A percentile compares a stretch with the other conserved stretches of the same genome.
Evolutionary conservation across 2,888 invertebrate species (phyloP).

Genomic region (Phengaris arion): DNA sequence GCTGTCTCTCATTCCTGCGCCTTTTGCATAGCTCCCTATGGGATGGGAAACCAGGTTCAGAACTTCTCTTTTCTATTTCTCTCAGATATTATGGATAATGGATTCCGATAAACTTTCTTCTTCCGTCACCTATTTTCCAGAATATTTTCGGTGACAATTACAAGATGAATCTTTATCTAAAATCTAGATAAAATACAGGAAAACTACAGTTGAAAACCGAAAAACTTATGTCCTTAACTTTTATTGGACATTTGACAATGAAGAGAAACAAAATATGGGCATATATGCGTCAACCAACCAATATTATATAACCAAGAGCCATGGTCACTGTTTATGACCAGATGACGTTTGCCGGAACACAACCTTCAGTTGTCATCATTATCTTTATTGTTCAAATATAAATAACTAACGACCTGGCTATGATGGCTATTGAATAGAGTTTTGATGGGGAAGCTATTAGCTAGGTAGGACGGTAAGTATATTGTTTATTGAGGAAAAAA

Average conservation of each 20-base stretch:
- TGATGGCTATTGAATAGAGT: neutral
- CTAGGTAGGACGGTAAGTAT: neutral
- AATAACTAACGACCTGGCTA: slow-evolving; percentile 4
- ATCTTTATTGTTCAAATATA: slow-evolving; percentile 18
- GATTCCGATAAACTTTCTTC: no score
- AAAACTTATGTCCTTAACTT: neutral
- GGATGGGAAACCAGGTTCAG: no score
- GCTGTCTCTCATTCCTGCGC: no score
- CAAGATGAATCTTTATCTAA: neutral
- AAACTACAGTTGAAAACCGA: neutral
- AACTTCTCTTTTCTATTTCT: no score
- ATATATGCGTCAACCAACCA: slow-evolving; percentile 16
- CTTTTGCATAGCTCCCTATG: no score
- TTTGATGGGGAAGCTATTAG: slow-evolving; percentile 6
- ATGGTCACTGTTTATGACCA: slow-evolving; percentile 17
- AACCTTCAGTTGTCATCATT: slow-evolving; percentile 9
- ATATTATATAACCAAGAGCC: slow-evolving; percentile 7
- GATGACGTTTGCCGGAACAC: slow-evolving; percentile 2
- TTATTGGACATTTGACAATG: slow-evolving; percentile 14
- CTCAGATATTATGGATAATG: no score
- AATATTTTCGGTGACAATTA: neutral
- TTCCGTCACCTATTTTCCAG: neutral
- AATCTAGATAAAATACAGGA: neutral
- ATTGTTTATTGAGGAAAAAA: neutral
- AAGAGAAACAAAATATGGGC: slow-evolving; percentile 7